Percentiles rank a stretch among this genome's conserved stretches.
Evolutionary conservation across 1,140 invertebrate species (phyloP).

Genomic region (Chironomus tepperi): DNA sequence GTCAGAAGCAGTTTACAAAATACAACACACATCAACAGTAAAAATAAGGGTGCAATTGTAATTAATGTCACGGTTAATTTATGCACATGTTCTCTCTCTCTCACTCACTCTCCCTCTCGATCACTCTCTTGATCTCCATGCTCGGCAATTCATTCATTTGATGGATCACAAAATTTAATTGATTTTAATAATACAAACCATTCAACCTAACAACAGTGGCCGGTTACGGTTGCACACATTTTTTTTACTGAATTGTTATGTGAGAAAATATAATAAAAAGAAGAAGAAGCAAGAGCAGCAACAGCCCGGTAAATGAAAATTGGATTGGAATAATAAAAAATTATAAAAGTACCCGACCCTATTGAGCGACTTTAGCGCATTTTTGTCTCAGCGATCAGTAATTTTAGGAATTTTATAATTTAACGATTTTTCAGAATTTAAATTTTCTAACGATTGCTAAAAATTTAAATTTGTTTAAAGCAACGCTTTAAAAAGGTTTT

Average conservation of each 20-base stretch:
- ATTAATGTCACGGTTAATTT: slow-evolving; percentile 24
- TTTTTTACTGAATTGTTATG: neutral
- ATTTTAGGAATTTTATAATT: too few relatives aligned
- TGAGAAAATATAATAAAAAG: too few relatives aligned
- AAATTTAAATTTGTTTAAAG: too few relatives aligned
- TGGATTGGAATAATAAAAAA: too few relatives aligned
- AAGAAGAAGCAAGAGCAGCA: too few relatives aligned
- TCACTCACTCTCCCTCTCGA: neutral
- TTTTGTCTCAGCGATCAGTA: too few relatives aligned
- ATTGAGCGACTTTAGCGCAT: too few relatives aligned
- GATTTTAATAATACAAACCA: neutral
- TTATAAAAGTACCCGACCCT: too few relatives aligned
- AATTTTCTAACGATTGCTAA: too few relatives aligned
- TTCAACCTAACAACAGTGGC: neutral
- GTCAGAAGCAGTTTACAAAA: neutral
- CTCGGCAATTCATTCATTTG: neutral
- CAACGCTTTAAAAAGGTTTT: too few relatives aligned
- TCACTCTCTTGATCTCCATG: neutral
- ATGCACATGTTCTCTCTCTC: slow-evolving; percentile 18
- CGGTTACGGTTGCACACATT: slow-evolving; percentile 11
- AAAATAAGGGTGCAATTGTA: slow-evolving; percentile 8
- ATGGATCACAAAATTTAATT: slow-evolving; percentile 24
- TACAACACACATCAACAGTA: neutral
- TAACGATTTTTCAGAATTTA: too few relatives aligned
- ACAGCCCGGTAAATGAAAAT: too few relatives aligned